Percentiles rank a stretch among this genome's conserved stretches.
Conservation (phyloP, 2,797 vertebrate species). For the Dallia pectoralis region DNA sequence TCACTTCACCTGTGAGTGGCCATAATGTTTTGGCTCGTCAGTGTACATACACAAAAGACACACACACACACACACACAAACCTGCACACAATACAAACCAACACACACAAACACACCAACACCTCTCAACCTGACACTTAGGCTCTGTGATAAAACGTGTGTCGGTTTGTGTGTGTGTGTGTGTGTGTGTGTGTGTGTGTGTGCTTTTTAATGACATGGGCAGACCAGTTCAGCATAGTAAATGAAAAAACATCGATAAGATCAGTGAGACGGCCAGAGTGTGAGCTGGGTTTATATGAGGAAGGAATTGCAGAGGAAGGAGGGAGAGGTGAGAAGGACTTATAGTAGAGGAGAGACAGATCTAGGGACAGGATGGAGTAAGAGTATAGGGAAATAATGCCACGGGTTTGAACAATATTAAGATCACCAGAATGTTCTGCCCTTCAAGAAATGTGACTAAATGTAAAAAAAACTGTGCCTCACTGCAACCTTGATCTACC, state of each 20-base stretch:
- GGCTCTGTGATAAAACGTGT: background rate
- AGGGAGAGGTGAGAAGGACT: background rate
- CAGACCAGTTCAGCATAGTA: slow-evolving; percentile 57
- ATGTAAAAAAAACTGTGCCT: background rate
- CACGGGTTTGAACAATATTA: background rate
- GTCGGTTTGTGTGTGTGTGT: background rate
- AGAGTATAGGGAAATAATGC: background rate
- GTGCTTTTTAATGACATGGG: slow-evolving; percentile 43
- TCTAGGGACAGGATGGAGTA: slow-evolving; percentile 6
- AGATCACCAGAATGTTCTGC: background rate
- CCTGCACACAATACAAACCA: too few relatives aligned
- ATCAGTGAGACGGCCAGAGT: slow-evolving; percentile 47
- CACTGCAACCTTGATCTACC: background rate
- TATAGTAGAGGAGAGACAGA: slow-evolving; percentile 3
- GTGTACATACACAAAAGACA: background rate
- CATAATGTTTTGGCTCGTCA: too few relatives aligned
- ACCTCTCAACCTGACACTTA: slow-evolving; percentile 44
- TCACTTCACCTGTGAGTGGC: too few relatives aligned
- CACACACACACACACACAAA: slow-evolving; percentile 10
- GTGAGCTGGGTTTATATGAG: slow-evolving; percentile 46
- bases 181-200: slow-evolving; percentile 22
- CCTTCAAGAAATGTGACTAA: background rate
- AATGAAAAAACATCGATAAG: slow-evolving; percentile 62
- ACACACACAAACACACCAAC: slow-evolving; percentile 45
- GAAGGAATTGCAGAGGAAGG: slow-evolving; percentile 4